Conservation (phyloP, 2,113 vertebrate genomes). For the Percina caprodes region DNA sequence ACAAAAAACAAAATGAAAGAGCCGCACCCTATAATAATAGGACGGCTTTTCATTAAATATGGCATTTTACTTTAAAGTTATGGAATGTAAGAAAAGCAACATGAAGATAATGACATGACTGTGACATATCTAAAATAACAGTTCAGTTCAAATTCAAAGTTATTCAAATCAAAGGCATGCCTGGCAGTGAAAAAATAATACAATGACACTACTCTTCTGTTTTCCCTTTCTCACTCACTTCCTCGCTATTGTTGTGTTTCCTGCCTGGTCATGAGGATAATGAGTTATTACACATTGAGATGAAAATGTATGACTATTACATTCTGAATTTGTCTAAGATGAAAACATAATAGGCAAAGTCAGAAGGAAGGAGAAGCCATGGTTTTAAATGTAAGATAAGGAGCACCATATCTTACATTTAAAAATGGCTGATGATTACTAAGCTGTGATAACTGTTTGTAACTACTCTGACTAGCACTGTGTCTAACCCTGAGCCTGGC, state of each 20-base stretch:
- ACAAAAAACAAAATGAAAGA: conserved; percentile 62
- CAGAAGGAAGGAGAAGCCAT: conserved; percentile 78
- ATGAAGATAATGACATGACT: conserved; percentile 61
- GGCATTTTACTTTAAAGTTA: conserved; percentile 43
- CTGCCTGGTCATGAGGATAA: conserved; percentile 51
- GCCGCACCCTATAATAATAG: conserved; percentile 21
- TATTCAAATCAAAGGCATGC: conserved; percentile 65
- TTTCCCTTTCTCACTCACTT: conserved; percentile 14
- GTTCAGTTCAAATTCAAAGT: conserved; percentile 7
- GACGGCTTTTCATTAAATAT: conserved; percentile 61
- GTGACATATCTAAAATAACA: conserved; percentile 54
- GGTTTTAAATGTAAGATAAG: conserved; percentile 86
- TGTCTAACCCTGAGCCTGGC: conserved; percentile 32
- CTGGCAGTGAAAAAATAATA: conserved; percentile 58
- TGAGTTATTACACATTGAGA: conserved; percentile 66
- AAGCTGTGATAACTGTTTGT: conserved; percentile 51
- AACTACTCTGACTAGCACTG: conserved; percentile 34
- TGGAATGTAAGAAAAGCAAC: conserved; percentile 53
- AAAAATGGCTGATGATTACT: conserved; percentile 78
- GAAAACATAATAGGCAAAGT: conserved; percentile 82
- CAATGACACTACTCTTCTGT: conserved; percentile 39
- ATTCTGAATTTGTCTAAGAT: conserved; percentile 86
- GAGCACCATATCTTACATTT: conserved; percentile 85
- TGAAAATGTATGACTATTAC: conserved; percentile 70
- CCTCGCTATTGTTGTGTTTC: conserved; percentile 1